Percentiles rank a stretch among this genome's conserved stretches.
Conservation (phyloP, 1,140 invertebrate genomes). For the Diachasmimorpha longicaudata region DNA sequence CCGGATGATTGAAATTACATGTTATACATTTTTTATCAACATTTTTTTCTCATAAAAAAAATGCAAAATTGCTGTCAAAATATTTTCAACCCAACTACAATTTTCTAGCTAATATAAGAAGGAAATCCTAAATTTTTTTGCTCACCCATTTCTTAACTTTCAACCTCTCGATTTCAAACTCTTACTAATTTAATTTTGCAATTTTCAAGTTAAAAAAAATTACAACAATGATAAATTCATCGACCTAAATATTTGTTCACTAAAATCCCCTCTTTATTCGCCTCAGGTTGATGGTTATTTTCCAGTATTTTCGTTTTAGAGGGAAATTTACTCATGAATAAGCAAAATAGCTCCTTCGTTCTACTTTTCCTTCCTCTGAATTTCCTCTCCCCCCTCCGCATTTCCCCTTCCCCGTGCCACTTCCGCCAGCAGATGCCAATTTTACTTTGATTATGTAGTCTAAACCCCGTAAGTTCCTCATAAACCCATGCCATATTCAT, state of each 20-base stretch:
- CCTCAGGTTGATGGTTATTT: neutral
- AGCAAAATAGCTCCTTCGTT: slow-evolving; percentile 35
- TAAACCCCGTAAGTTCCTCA: slow-evolving; percentile 26
- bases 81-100: too few relatives aligned
- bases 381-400: neutral
- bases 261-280: neutral
- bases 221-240: neutral
- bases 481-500: neutral
- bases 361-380: slow-evolving; percentile 14
- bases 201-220: neutral
- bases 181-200: too few relatives aligned
- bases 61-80: too few relatives aligned
- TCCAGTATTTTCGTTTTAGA: slow-evolving; percentile 38
- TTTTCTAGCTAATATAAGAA: too few relatives aligned
- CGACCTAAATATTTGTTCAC: neutral
- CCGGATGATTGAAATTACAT: too few relatives aligned
- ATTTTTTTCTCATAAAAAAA: too few relatives aligned
- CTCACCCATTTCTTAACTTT: too few relatives aligned
- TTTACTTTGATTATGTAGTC: slow-evolving; percentile 35
- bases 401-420: neutral
- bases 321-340: slow-evolving; percentile 41
- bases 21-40: too few relatives aligned
- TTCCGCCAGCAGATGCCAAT: slow-evolving; percentile 26
- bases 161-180: too few relatives aligned
- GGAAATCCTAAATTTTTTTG: too few relatives aligned